Conservation (phyloP, 1,140 invertebrate genomes). For the Physella acuta region DNA sequence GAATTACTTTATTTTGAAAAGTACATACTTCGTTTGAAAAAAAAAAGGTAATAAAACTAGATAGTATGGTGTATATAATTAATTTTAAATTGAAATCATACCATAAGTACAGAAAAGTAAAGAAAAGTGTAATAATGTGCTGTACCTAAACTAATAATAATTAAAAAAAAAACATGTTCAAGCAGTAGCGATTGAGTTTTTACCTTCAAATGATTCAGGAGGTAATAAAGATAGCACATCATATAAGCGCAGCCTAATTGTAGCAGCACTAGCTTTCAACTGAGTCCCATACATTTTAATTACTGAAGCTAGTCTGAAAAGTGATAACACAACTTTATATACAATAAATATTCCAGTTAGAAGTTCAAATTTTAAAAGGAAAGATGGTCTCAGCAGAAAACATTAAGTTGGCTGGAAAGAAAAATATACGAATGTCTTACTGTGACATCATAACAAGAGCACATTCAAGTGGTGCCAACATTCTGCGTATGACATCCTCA, state of each 20-base stretch:
- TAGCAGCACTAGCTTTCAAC: conserved; percentile 88
- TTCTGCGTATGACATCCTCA: conserved; percentile 84
- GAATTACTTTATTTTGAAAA: too few relatives aligned
- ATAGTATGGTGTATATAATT: too few relatives aligned
- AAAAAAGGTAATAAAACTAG: too few relatives aligned
- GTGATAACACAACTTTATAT: not conserved
- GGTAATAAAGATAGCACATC: conserved; percentile 84
- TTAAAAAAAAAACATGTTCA: too few relatives aligned
- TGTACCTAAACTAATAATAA: too few relatives aligned
- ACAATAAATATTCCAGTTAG: not conserved
- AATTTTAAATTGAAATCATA: too few relatives aligned
- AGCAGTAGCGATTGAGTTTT: too few relatives aligned
- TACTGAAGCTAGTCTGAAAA: conserved; percentile 75
- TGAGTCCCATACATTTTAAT: conserved; percentile 91
- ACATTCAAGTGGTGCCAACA: conserved; percentile 89
- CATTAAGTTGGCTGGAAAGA: too few relatives aligned
- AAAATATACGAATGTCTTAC: conserved; percentile 64
- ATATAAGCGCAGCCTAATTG: conserved; percentile 87
- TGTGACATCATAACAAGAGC: conserved; percentile 91
- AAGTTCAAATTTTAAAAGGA: not conserved
- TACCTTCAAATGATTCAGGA: conserved; percentile 80
- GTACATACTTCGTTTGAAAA: too few relatives aligned
- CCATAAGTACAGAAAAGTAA: not conserved
- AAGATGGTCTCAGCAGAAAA: too few relatives aligned
- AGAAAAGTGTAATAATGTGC: not conserved